Conservation (phyloP, 2,888 invertebrate genomes). For the Hirudinaria manillensis region DNA sequence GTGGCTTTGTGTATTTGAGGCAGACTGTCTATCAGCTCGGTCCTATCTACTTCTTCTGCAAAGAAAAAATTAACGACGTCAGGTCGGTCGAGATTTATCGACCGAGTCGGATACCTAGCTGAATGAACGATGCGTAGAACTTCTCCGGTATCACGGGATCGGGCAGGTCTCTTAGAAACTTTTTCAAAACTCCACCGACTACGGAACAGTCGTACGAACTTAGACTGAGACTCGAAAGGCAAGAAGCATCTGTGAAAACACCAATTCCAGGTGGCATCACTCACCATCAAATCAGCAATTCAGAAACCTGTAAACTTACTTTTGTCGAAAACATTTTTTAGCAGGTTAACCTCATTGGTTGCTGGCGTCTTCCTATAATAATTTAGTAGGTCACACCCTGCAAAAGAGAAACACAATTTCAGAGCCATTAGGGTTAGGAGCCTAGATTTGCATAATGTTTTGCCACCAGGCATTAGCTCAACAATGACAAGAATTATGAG, state of each 20-base stretch:
- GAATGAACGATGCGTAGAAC: constrained; percentile 68
- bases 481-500: too few relatives aligned
- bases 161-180: constrained; percentile 68
- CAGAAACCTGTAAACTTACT: background rate
- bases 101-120: background rate
- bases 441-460: too few relatives aligned
- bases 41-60: background rate
- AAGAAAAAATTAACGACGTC: constrained; percentile 40
- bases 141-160: constrained; percentile 71
- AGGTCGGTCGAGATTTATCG: background rate
- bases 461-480: too few relatives aligned
- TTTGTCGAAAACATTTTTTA: constrained; percentile 54
- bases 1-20: constrained; percentile 64
- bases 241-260: background rate
- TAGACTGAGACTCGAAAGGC: constrained; percentile 38
- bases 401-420: constrained; percentile 18
- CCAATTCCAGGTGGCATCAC: too few relatives aligned
- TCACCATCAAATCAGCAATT: too few relatives aligned
- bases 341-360: constrained; percentile 61
- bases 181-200: constrained; percentile 59
- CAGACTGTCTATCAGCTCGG: constrained; percentile 59
- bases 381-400: constrained; percentile 62
- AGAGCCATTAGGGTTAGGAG: background rate
- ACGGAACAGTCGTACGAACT: constrained; percentile 30
- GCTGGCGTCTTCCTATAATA: constrained; percentile 64